Conservation (phyloP, 1,140 invertebrate genomes). For the Cydia amplana region DNA sequence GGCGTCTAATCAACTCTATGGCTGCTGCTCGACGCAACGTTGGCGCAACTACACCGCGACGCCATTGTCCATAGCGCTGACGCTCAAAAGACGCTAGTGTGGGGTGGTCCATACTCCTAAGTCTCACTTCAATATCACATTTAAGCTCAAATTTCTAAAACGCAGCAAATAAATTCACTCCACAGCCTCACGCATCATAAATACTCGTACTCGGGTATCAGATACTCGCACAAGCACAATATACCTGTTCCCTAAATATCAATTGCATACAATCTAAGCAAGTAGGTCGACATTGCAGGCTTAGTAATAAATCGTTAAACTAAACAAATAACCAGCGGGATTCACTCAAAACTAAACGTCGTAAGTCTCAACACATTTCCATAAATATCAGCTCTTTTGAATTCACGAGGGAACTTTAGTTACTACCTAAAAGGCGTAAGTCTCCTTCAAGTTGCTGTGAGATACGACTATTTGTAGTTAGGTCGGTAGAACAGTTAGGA, state of each 20-base stretch:
- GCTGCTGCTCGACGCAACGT: no score
- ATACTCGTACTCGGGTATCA: conserved; percentile 14
- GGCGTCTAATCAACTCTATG: no score
- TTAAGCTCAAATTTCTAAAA: background rate
- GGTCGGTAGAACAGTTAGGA: background rate
- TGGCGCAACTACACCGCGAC: no score
- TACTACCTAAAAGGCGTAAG: background rate
- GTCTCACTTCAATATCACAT: conserved; percentile 3
- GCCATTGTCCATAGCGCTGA: no score
- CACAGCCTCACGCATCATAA: conserved; percentile 14
- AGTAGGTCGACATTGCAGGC: conserved; percentile 22
- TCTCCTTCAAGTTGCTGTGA: no score
- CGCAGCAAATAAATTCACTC: conserved; percentile 4
- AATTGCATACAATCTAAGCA: conserved; percentile 27
- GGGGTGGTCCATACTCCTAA: background rate
- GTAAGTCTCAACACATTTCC: background rate
- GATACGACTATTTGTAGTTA: background rate
- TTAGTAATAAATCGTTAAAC: conserved; percentile 9
- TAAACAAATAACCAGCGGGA: conserved; percentile 20
- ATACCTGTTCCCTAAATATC: conserved; percentile 26
- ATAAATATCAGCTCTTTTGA: background rate
- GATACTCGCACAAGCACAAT: conserved; percentile 11
- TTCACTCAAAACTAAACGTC: background rate
- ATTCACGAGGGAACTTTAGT: background rate
- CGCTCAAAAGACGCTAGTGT: no score